phyloP scores from a whole-genome alignment of 2,888 invertebrate genomes.

The Stegana nigrithorax region DNA sequence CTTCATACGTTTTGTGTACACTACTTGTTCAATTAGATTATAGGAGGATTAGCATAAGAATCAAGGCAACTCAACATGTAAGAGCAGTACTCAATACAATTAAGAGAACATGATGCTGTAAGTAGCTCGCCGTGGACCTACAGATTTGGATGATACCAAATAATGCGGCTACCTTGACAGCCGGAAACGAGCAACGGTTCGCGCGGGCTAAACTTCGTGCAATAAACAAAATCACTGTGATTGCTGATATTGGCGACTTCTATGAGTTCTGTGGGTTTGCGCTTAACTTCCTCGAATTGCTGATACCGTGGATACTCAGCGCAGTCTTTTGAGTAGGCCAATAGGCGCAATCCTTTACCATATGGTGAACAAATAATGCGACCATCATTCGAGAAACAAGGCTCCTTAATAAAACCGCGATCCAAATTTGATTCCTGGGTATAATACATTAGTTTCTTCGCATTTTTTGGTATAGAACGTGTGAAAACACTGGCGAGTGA shows the following conservation, averaged over 20 bases:
- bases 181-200: slow-evolving; percentile 91
- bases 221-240: slow-evolving; percentile 86
- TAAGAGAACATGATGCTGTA: neutral
- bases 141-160: slow-evolving; percentile 85
- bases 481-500: slow-evolving; percentile 19
- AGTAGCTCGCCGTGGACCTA: slow-evolving; percentile 32
- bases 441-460: slow-evolving; percentile 83
- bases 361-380: slow-evolving; percentile 91
- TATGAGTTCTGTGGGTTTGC: slow-evolving; percentile 67
- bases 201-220: slow-evolving; percentile 89
- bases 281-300: slow-evolving; percentile 69
- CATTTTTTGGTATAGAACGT: slow-evolving; percentile 70
- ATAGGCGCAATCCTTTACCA: slow-evolving; percentile 85
- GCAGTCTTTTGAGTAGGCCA: slow-evolving; percentile 83
- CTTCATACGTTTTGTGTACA: neutral
- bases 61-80: neutral
- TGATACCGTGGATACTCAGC: slow-evolving; percentile 75
- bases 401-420: slow-evolving; percentile 91
- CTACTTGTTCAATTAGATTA: neutral
- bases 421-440: slow-evolving; percentile 89
- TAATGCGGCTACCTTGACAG: slow-evolving; percentile 87
- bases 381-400: slow-evolving; percentile 91
- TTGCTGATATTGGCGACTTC: slow-evolving; percentile 78
- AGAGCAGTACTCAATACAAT: neutral
- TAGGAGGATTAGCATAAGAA: no score